These are phyloP conservation scores for Platysternon megacephalum DNA, from an alignment of 2,113 vertebrate species.

Conservation along the genomic window DNA sequence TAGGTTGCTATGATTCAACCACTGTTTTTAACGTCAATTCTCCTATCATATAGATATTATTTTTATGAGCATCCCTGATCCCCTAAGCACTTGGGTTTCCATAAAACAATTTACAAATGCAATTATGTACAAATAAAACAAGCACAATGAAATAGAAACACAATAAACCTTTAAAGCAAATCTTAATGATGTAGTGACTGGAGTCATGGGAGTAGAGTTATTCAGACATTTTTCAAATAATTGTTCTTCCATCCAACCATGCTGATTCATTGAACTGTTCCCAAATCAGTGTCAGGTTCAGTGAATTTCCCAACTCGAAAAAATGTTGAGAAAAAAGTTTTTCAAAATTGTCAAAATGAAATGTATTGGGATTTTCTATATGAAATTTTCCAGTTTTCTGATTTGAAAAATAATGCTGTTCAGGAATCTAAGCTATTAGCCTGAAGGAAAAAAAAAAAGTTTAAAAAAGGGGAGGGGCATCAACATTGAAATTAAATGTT, in stretches of 20 bases:
- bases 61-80: slow-evolving; percentile 7
- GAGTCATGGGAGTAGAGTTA: background rate
- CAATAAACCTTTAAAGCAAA: slow-evolving; percentile 32
- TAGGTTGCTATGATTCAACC: background rate
- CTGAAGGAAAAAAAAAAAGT: background rate
- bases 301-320: background rate
- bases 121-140: slow-evolving; percentile 54
- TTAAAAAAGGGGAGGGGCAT: background rate
- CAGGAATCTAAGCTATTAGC: background rate
- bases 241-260: background rate
- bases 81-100: background rate
- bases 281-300: background rate
- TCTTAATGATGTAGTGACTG: background rate
- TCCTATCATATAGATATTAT: background rate
- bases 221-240: background rate
- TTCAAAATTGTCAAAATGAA: background rate
- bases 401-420: background rate
- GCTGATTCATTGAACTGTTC: background rate
- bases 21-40: slow-evolving; percentile 23
- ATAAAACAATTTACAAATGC: slow-evolving; percentile 42
- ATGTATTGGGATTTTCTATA: background rate
- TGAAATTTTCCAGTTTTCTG: background rate
- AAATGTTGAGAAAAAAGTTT: background rate
- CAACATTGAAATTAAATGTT: background rate
- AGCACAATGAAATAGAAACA: slow-evolving; percentile 26